Base-by-base conservation (phyloP, 2,888 invertebrate species). In the Mellilla xanthometata region DNA sequence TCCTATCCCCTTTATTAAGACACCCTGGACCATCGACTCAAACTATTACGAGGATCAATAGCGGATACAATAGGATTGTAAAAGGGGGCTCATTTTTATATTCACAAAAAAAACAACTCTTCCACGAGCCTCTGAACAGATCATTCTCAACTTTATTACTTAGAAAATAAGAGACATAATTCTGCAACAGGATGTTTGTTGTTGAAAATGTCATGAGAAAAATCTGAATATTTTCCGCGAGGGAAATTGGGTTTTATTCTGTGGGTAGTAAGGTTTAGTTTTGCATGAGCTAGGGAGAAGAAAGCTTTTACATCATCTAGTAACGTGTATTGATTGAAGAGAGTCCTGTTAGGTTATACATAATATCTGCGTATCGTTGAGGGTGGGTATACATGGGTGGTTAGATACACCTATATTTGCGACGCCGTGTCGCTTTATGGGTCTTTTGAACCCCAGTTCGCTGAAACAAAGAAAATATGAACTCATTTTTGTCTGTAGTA, bases 51-150 rank as follows among this genome's bases (percentile, higher is more conserved):
- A 65, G 83, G 88, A 85, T 88, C 88, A 88, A 89, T 88, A 88
- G 72, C 84, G 81, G 77, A 80, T 82, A 88, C 85, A 88, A 88
- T 87, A 67, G 84, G 76, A 83, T 84, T 84, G 84, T 87, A 86
- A 85, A 87, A 84, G 81, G 86, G 88, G 88, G 86, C 85, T 85
- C 87, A 82, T 85, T 89, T 88, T 88, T 77, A 86, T 86, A 87
- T 87, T 87, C 87, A 85, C 80, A 83, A 87, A 81, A 78, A 84
- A 83, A 81, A 76, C 77, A 86, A 87, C 87, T 85, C 86, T 87
- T 86, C 81, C 76, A 58, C 68, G 58, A n/a, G 68, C 67, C 82
- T 81, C 77, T 76, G 0, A 19, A 19, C 3, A 19, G 4, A 5
- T 19, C 15, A 19, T 65, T 76, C 56, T 70, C 41, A 55, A 58